phyloP scores from a whole-genome alignment of 2,888 invertebrate species.

The Elysia crispata region DNA sequence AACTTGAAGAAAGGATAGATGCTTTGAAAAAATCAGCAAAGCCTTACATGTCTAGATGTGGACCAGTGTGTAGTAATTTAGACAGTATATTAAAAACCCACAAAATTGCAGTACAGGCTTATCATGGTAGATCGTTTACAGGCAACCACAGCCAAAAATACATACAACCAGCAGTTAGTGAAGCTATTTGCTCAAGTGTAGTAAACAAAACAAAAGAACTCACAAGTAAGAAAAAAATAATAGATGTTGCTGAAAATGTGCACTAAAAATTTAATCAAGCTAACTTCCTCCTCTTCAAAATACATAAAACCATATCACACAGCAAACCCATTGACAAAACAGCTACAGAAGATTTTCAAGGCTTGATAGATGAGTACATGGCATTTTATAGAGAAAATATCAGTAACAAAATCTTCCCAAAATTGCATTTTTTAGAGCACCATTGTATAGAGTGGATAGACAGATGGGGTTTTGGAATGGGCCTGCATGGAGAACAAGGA shows the following conservation, averaged over 20 bases:
- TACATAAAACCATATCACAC: conserved; percentile 11
- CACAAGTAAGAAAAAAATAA: background rate
- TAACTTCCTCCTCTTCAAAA: conserved; percentile 6
- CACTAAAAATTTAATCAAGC: background rate
- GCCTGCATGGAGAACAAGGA: conserved; percentile 37
- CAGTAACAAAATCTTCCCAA: conserved; percentile 3
- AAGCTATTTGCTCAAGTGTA: conserved; percentile 6
- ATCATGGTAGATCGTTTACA: conserved; percentile 24
- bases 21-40: background rate
- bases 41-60: background rate
- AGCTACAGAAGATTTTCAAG: background rate
- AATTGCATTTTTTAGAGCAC: conserved; percentile 22
- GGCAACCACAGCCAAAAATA: conserved; percentile 6
- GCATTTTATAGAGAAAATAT: background rate
- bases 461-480: conserved; percentile 30
- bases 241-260: background rate
- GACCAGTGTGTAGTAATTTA: conserved; percentile 17
- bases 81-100: background rate
- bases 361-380: conserved; percentile 26
- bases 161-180: background rate
- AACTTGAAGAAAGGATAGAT: conserved; percentile 1
- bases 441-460: conserved; percentile 30
- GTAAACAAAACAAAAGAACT: background rate
- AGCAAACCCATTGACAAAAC: conserved; percentile 7
- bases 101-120: background rate